These are phyloP conservation scores for Syrphus vitripennis DNA, from an alignment of 2,888 invertebrate genomes.

Conservation along the genomic window DNA sequence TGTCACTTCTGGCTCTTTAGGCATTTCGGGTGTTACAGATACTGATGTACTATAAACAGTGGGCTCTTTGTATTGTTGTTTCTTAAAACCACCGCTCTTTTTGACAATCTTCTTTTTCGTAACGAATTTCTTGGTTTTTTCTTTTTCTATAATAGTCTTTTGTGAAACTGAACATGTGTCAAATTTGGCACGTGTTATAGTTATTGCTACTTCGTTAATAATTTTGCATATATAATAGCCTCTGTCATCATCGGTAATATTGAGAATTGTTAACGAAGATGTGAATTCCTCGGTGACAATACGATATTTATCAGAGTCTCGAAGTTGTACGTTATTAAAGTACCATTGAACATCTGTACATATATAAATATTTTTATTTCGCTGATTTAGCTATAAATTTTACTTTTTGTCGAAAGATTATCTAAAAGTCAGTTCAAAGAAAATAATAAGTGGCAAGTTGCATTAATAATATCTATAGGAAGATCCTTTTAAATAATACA, in stretches of 20 bases:
- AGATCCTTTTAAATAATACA: no score
- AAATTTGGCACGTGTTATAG: constrained; percentile 89
- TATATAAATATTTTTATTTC: constrained; percentile 54
- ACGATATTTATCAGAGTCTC: constrained; percentile 87
- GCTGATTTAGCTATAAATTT: not conserved
- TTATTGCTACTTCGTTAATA: constrained; percentile 91
- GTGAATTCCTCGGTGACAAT: constrained; percentile 87
- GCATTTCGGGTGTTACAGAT: constrained; percentile 75
- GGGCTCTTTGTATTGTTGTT: constrained; percentile 64
- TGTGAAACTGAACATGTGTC: constrained; percentile 84
- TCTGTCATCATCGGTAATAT: constrained; percentile 85
- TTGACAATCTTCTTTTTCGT: constrained; percentile 81
- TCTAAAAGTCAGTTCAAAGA: not conserved
- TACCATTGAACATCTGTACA: constrained; percentile 92
- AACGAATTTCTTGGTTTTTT: constrained; percentile 81
- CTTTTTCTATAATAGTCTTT: constrained; percentile 79
- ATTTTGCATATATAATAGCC: constrained; percentile 93
- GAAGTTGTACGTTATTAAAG: constrained; percentile 89
- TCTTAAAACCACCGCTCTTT: constrained; percentile 71
- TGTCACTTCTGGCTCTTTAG: constrained; percentile 75
- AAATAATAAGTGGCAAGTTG: not conserved
- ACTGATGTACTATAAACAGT: constrained; percentile 76
- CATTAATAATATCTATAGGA: no score
- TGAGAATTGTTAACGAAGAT: constrained; percentile 87
- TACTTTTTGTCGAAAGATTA: not conserved